Evolutionary conservation across 2,888 invertebrate species (phyloP).

Genomic region (Polyommatus iphigenia): DNA sequence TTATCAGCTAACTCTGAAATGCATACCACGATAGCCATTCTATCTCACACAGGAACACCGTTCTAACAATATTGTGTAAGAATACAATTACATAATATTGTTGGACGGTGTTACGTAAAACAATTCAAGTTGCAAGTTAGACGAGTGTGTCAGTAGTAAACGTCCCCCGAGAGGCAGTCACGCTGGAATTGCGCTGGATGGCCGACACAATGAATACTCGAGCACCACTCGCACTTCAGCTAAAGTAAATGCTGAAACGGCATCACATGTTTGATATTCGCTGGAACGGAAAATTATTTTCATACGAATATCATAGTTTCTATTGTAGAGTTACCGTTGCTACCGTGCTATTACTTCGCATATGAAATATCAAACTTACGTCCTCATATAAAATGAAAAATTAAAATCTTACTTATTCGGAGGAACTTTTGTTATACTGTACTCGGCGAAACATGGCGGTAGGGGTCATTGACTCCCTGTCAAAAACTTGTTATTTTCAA

Average conservation of each 20-base stretch:
- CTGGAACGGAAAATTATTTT: conserved; percentile 36
- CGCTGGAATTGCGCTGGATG: conserved; percentile 37
- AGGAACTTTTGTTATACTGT: no score
- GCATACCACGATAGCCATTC: no score
- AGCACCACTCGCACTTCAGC: conserved; percentile 42
- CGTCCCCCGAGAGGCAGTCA: conserved; percentile 35
- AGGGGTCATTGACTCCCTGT: no score
- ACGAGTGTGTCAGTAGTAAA: conserved; percentile 10
- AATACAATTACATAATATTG: not conserved
- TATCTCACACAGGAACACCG: no score
- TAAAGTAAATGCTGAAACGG: conserved; percentile 43
- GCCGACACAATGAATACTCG: conserved; percentile 42
- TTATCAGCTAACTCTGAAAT: no score
- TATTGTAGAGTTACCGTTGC: not conserved
- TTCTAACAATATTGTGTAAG: no score
- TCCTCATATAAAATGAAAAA: not conserved
- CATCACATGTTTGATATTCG: conserved; percentile 40
- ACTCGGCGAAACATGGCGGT: no score
- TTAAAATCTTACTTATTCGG: not conserved
- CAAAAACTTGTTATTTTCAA: no score
- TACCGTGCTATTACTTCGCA: not conserved
- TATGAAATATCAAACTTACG: not conserved
- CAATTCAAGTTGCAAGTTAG: conserved; percentile 28
- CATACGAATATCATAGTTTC: conserved; percentile 27
- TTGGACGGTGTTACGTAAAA: not conserved